Evolutionary conservation across 2,888 invertebrate genomes (phyloP), one percentile per base, ranked within the genome.

Genomic region (Drosophila koepferae): DNA sequence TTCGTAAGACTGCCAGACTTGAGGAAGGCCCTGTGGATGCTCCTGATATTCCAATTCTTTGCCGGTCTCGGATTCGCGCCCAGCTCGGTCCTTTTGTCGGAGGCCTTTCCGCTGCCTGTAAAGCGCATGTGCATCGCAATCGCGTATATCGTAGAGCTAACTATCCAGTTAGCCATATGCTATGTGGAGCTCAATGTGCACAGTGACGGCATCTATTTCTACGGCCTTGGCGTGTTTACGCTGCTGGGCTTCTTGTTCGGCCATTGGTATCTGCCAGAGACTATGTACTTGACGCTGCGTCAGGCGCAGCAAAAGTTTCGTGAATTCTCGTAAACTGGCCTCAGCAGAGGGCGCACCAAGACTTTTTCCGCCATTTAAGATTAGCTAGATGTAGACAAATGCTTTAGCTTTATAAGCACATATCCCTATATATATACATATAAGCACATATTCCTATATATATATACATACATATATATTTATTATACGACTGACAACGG

Each of bases 41-140:
- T 92, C 4, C 61, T 92, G 0, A 36, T 80, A 14, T 83, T 80
- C 65, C 91, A 91, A 55, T 59, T 90, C 10, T 88, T 91, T 43
- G 88, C 86, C 0, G 89, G 91, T 4, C 34, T 91, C 0, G 74
- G 79, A 16, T 86, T 82, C 16, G 82, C 88, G 0, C 78, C 90
- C n/a, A 91, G 90, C 16, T 90, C 92, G 0, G 84, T 81, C 1
- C 92, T 91, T 49, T 73, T 92, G 4, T 80, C 90, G 0, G 92
- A 92, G 63, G 92, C 91, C 8, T 92, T 92, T 63, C 92, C 92
- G 0, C 63, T 90, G 23, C 72, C 83, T 1, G 69, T 90, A 0
- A 92, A 92, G 59, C 84, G 82, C 0, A 85, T 76, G 41, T 92
- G 82, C 59, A 89, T 91, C 23, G 81, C 90, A 2, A 61, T 80